phyloP scores from a whole-genome alignment of 2,888 invertebrate genomes.

The Cybosia mesomella region DNA sequence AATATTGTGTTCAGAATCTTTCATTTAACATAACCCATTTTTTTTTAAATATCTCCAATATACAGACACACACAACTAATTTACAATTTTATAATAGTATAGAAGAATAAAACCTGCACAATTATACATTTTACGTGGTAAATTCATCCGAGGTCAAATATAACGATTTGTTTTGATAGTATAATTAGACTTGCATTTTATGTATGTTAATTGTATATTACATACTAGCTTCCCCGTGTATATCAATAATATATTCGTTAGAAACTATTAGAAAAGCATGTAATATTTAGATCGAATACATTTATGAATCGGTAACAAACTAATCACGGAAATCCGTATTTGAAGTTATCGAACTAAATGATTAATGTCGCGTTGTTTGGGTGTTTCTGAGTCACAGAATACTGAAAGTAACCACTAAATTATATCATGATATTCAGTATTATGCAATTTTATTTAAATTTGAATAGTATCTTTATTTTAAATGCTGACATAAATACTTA shows the following conservation, averaged over 20 bases:
- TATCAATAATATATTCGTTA: neutral
- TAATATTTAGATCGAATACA: conserved; percentile 33
- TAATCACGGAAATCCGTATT: conserved; percentile 55
- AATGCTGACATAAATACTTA: neutral
- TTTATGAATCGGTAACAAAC: conserved; percentile 35
- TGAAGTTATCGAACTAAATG: conserved; percentile 30
- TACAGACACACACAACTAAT: too few species aligned
- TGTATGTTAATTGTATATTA: conserved; percentile 7
- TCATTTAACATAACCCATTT: too few species aligned
- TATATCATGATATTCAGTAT: neutral
- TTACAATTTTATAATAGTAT: too few species aligned
- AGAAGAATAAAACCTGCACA: neutral
- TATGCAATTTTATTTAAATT: conserved; percentile 7
- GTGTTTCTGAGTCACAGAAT: conserved; percentile 40
- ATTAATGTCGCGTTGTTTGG: conserved; percentile 27
- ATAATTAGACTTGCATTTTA: conserved; percentile 1
- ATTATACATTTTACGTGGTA: neutral
- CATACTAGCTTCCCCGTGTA: neutral
- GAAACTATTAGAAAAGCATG: conserved; percentile 17
- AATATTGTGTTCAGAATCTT: too few species aligned
- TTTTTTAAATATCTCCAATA: too few species aligned
- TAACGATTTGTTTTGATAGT: conserved; percentile 5
- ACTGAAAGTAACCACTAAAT: conserved; percentile 19
- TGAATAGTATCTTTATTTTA: conserved; percentile 23
- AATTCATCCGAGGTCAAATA: conserved; percentile 7